Evolutionary conservation across 2,113 vertebrate genomes (phyloP), one percentile per base, ranked within the genome.

Genomic region (Cinclus mexicanus): DNA sequence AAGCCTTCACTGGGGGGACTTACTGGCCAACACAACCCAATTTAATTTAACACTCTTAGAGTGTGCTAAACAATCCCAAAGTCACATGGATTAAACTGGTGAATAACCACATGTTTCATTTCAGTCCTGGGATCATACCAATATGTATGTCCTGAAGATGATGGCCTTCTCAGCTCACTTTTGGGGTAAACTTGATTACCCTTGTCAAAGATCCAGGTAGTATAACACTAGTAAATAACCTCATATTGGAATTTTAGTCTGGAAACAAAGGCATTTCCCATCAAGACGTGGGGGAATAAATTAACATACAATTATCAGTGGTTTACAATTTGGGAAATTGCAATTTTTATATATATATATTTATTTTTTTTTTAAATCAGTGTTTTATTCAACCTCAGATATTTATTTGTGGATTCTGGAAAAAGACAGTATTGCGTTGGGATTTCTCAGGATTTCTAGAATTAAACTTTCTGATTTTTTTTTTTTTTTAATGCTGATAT

Each of bases 71-170:
- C 19, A 23, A 76, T 47, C 49, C 67, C 55, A 16, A n/a, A 82
- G 11, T 56, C 39, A 52, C 20, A 44, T 4, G 56, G 52, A 82
- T 84, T 68, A 37, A 75, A 23, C 5, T 71, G 39, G n/a, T 70
- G 23, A 53, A 68, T 76, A 93, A 12, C 0, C 31, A 72, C 2
- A 1, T 0, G 0, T 42, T 88, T 65, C 1, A 1, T 47, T 92
- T 84, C 47, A 78, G 6, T 26, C 31, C 71, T 85, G 42, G 61
- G 16, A 44, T 87, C 59, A 70, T 19, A 70, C 10, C 44, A 37
- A 3, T 12, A 57, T 2, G 10, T 25, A 60, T 5, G 24, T 35
- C 31, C 21, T 82, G 56, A 84, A 79, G 39, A 90, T 41, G 49
- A 65, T 6, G 17, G 41, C 31, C 41, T 35, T 46, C 23, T 44